Evolutionary conservation across 2,113 vertebrate genomes (phyloP), one percentile per base, ranked within the genome.

Genomic region (Leucopsar rothschildi): DNA sequence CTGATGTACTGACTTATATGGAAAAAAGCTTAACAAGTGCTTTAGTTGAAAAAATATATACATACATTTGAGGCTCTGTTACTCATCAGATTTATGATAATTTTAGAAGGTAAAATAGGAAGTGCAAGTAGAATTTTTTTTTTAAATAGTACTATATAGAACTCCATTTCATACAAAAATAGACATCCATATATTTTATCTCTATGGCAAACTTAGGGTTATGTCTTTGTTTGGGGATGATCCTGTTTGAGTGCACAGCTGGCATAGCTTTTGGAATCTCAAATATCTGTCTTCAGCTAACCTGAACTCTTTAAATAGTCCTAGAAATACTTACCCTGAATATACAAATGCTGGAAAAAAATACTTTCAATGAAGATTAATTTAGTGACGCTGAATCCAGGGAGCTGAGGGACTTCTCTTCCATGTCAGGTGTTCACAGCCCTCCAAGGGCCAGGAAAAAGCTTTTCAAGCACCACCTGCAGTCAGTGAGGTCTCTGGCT

Each of bases 121-220:
- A 98, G 98, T 98, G 97, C 98, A 97, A 95, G 79, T 85, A 96
- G 55, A 18, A 83, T 61, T 64, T 83, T 65, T 65, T 42, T 87
- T 73, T 45, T 88, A 97, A 97, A 97, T 96, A 97, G 93, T 89
- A 88, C 28, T 94, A 25, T 81, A 90, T 64, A 96, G 81, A 97
- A 95, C 82, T 97, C 84, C 5, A 78, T 97, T 85, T 96, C 57
- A 92, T 97, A 96, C 40, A 97, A 98, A 98, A 98, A 98, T 97
- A 98, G 80, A 94, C 90, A 96, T 93, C 64, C 47, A 52, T 91
- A 57, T 75, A 61, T 93, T 95, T 92, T 61, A 91, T 63, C 84
- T 86, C 70, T 79, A 24, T 92, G 89, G 63, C 61, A 91, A 76
- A 86, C 20, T 52, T 76, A 29, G 16, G 60, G 25, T 50, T 53